A percentile compares a stretch with the other conserved stretches of the same genome.
Conservation (phyloP, 1,140 invertebrate species). For the Ips typographus region DNA sequence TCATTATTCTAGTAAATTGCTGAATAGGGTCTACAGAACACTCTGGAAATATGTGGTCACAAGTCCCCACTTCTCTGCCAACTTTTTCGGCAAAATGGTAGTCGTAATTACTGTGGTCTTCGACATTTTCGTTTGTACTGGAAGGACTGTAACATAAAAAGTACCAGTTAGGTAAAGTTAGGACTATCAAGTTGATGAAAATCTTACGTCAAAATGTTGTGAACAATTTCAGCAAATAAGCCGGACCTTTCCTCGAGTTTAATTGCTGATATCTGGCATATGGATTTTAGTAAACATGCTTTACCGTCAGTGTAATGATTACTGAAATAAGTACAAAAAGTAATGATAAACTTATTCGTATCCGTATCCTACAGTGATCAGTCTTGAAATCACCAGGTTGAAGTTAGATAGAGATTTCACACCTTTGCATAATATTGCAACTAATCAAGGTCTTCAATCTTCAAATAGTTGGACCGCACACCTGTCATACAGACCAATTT, state of each 20-base stretch:
- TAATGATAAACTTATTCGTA: conserved; percentile 1
- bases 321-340: conserved; percentile 11
- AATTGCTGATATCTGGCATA: conserved; percentile 53
- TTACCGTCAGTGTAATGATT: conserved; percentile 48
- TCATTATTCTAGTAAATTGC: conserved; percentile 41
- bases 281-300: conserved; percentile 57
- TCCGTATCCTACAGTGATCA: too few species aligned
- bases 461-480: too few species aligned
- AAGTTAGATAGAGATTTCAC: too few species aligned
- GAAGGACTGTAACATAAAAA: conserved; percentile 59
- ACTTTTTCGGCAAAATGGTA: conserved; percentile 68
- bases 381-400: too few species aligned
- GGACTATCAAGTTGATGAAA: too few species aligned
- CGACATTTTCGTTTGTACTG: conserved; percentile 60
- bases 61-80: conserved; percentile 57
- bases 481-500: too few species aligned
- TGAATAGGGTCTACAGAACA: conserved; percentile 62
- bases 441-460: not conserved
- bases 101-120: conserved; percentile 65
- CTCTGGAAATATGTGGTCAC: conserved; percentile 62
- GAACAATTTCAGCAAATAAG: conserved; percentile 57
- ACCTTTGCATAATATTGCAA: too few species aligned
- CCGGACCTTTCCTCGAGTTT: conserved; percentile 43
- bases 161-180: too few species aligned
- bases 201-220: conserved; percentile 55